Evolutionary conservation across 2,888 invertebrate species (phyloP), one percentile per base, ranked within the genome.

Genomic region (Marasmarcha lunaedactyla): DNA sequence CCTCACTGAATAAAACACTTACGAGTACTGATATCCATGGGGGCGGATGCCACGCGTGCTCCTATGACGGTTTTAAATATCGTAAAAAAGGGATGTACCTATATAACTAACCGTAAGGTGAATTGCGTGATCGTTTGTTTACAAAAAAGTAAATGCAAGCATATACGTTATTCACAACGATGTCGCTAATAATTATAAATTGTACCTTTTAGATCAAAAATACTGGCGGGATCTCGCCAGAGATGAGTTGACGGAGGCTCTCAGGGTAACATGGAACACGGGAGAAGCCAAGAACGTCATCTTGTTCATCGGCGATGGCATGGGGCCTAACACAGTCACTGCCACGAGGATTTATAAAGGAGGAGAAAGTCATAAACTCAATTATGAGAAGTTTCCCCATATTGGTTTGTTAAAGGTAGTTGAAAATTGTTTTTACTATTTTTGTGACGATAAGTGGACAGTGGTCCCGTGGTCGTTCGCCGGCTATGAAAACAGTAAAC

Each of bases 291-390:
- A 89, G 65, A 96, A 95, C 63, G 89, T 95, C 1, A 90, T 96
- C 37, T 53, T 96, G 0, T 95, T 95, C 61, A 74, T 97, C 2
- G 96, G 95, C 0, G 96, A 97, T 59, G 97, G 96, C 2, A 94
- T 96, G 95, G 95, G 95, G 0, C 86, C 91, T 0, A 90, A 92
- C 46, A 95, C 95, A 0, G 86, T 93, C 36, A 93, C 95, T 0
- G 91, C 93, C 0, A 88, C 93, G 0, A 86, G 96, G 53, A 93
- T 95, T 41, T 90, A 90, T 65, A 89, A 88, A 37, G 89, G 87
- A 27, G 90, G 91, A 0, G 95, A 95, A 61, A 86, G 85, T 14
- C 90, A 91, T 35, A 76, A 86, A 45, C 79, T 96, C 37, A 73
- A 86, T 0, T 96, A 90, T 85, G 96, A 96, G 63, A 87, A 86